phyloP scores from a whole-genome alignment of 2,797 vertebrate genomes.

The Rhinella marina region DNA sequence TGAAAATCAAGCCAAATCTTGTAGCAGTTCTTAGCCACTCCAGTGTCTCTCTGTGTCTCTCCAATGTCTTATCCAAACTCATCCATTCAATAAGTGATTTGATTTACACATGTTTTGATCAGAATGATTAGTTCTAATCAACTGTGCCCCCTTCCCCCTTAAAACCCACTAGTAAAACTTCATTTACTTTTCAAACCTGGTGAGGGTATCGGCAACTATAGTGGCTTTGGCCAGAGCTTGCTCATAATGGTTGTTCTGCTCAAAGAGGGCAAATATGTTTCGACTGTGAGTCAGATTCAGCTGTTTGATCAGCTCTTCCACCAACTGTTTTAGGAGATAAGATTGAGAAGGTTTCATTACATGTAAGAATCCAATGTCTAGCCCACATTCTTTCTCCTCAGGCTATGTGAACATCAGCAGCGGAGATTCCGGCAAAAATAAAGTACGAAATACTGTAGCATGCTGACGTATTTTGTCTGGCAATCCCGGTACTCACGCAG shows the following conservation, averaged over 20 bases:
- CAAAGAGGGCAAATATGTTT: constrained; percentile 89
- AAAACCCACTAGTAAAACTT: constrained; percentile 48
- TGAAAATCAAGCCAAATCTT: too few relatives aligned
- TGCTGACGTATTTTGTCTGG: too few relatives aligned
- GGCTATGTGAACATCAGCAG: too few relatives aligned
- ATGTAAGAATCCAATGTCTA: constrained; percentile 4
- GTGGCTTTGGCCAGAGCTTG: constrained; percentile 81
- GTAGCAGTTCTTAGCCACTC: too few relatives aligned
- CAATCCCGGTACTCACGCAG: too few relatives aligned
- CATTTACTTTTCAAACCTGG: constrained; percentile 89
- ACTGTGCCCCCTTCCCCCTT: neutral
- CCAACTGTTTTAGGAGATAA: constrained; percentile 78
- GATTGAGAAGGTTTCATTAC: constrained; percentile 34
- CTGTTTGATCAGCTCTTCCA: constrained; percentile 84
- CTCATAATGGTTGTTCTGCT: constrained; percentile 86
- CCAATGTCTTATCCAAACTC: neutral
- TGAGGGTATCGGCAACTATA: constrained; percentile 90
- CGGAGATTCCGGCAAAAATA: too few relatives aligned
- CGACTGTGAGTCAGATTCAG: constrained; percentile 88
- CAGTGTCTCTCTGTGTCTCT: too few relatives aligned
- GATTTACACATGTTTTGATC: too few relatives aligned
- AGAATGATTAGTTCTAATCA: neutral
- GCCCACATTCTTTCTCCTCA: neutral
- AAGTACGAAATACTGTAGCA: too few relatives aligned
- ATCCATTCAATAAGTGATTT: neutral